Evolutionary conservation across 2,888 invertebrate species (phyloP), one percentile per base, ranked within the genome.

Genomic region (Nineta flava): DNA sequence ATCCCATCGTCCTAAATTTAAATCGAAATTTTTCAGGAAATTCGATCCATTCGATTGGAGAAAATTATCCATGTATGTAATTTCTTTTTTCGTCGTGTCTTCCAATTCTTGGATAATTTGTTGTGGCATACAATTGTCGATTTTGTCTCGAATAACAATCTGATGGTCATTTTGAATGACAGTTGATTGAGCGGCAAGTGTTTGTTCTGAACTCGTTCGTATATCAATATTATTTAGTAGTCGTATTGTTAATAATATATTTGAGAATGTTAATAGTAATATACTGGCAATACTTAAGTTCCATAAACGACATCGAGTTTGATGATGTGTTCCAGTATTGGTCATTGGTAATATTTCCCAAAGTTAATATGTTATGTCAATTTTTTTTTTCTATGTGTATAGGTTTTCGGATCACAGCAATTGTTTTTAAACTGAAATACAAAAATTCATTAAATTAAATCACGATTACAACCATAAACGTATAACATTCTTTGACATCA

Each of bases 1-100:
- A 56, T 88, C 88, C 83, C 85, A 87, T 55, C 84, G 71, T 1
- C 86, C 85, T 16, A 82, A 69, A 47, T 74, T 71, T 15, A 84
- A 64, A 60, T 86, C 79, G 16, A 86, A 62, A 50, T 71, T 70
- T 9, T 75, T 66, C 48, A 77, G 70, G 1, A 76, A 70, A 50
- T 69, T 15, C 10, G 16, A 9, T 16, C 17, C 13, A 21, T 46
- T 31, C 15, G 46, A 46, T 31, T 19, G 12, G 13, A 41, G 19
- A n/a, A 21, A 48, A 26, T 41, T 41, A 34, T 40, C 41, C 10
- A 12, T 15, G 42, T 41, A 42, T 13, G 41, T 13, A 15, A 9
- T n/a, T 16, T 15, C 15, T 12, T 32, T 31, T 46, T 32, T 26
- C 17, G 19, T 19, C 32, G 16, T n/a, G 13, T 46, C 34, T 15